Evolutionary conservation across 1,140 invertebrate species (phyloP).

Genomic region (Phymastichus coffea): DNA sequence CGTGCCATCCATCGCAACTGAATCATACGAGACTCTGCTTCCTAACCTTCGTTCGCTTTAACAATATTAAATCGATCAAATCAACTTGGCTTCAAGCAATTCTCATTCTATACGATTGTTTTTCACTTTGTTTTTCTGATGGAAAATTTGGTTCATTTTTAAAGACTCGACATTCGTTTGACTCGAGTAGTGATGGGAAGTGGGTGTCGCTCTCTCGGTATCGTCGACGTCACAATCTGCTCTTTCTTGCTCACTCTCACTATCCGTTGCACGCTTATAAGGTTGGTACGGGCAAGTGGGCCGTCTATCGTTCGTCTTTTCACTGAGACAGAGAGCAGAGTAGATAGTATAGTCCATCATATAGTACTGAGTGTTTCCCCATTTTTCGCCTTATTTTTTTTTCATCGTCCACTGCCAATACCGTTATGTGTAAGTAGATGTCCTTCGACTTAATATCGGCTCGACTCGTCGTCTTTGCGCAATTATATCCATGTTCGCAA

Average conservation of each 20-base stretch:
- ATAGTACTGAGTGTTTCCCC: too few species aligned
- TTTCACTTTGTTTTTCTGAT: too few species aligned
- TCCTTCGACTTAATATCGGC: neutral
- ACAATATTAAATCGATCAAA: too few species aligned
- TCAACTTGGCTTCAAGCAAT: too few species aligned
- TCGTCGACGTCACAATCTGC: constrained; percentile 7
- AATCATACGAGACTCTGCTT: constrained; percentile 2
- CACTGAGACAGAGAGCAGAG: neutral
- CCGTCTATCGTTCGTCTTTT: neutral
- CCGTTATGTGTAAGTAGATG: constrained; percentile 21
- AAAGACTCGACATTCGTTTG: too few species aligned
- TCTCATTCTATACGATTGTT: too few species aligned
- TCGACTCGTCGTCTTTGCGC: too few species aligned
- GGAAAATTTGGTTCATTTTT: too few species aligned
- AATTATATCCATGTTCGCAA: too few species aligned
- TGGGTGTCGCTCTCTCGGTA: constrained; percentile 43
- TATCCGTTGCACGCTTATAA: neutral
- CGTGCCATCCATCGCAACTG: neutral
- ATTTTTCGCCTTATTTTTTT: too few species aligned
- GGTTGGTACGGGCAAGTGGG: constrained; percentile 13
- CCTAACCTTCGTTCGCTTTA: too few species aligned
- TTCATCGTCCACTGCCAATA: neutral
- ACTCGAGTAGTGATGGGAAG: constrained; percentile 35
- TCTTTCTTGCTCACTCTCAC: neutral
- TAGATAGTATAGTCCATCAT: too few species aligned